Base-by-base conservation (phyloP, 2,113 vertebrate species). In the Choloepus hoffmanni region DNA sequence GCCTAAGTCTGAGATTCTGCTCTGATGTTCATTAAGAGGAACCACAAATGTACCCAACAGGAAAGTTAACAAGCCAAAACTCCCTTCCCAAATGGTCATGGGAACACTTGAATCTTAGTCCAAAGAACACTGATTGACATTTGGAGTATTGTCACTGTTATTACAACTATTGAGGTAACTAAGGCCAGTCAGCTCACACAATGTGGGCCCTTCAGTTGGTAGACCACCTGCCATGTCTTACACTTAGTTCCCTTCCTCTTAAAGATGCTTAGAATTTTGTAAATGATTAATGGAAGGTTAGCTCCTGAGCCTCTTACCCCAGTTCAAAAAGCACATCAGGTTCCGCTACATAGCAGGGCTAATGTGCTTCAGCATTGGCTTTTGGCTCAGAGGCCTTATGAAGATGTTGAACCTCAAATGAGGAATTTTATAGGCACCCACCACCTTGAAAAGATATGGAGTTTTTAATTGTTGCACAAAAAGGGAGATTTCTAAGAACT, bases 211-310 rank as follows among this genome's bases (percentile, higher is more conserved):
- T 8, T 21, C 26, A 77, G 43, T n/a, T 60, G 28, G 6, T 33
- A 19, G 43, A 77, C 40, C 48, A 55, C 84, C 60, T 58, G 5
- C 78, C 83, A 15, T 50, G 15, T 30, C 53, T n/a, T 30, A 3
- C 43, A 45, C 14, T 63, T 8, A 89, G 48, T 43, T 87, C 12
- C 53, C 78, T 73, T 86, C 81, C 55, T 82, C 40, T 92, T 85
- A 50, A 78, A 92, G 53, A 76, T 79, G 55, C 43, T 72, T 76
- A 48, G 45, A 33, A n/a, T 91, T 73, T 90, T 95, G 30, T 93
- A 48, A 77, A 77, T 33, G 62, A 65, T 45, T 19, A 50, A 53
- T 58, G 26, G n/a, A 15, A 70, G 63, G 40, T 36, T 36, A 65
- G 45, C 82, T 36, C 45, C 65, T 19, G 55, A 72, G 10, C 48